Percentiles rank a stretch among this genome's conserved stretches.
These are phyloP conservation scores for Hemicordylus capensis DNA, from an alignment of 2,113 vertebrate species.

Conservation along the genomic window DNA sequence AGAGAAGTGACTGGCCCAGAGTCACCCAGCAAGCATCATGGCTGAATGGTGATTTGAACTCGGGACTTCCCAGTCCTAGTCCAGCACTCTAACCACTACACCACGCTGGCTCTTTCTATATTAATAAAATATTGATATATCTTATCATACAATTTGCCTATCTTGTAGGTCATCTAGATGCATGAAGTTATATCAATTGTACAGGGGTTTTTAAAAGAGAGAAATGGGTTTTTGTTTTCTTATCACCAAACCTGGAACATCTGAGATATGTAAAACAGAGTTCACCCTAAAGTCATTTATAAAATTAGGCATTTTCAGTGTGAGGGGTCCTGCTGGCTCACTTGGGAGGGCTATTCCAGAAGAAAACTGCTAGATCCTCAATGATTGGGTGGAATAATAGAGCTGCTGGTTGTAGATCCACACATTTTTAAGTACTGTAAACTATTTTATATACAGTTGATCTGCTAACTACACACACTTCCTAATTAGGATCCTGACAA, in stretches of 20 bases:
- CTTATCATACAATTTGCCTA: not conserved
- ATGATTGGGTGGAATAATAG: not conserved
- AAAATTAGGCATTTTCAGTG: not conserved
- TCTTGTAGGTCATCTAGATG: not conserved
- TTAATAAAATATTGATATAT: too few relatives aligned
- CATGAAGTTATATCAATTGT: not conserved
- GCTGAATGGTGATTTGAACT: too few relatives aligned
- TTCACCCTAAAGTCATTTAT: not conserved
- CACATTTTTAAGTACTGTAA: not conserved
- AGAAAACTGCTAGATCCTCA: not conserved
- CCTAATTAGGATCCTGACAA: not conserved
- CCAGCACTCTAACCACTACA: too few relatives aligned
- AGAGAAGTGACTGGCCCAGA: too few relatives aligned
- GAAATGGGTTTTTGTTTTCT: too few relatives aligned
- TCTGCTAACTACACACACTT: not conserved
- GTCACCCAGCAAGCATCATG: too few relatives aligned
- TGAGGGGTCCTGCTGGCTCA: not conserved
- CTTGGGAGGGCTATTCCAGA: not conserved
- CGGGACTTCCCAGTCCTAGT: too few relatives aligned
- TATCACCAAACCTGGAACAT: not conserved
- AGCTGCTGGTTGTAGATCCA: not conserved
- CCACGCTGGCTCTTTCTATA: too few relatives aligned
- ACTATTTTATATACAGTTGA: not conserved
- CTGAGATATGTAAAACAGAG: not conserved
- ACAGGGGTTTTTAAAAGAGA: too few relatives aligned